Percentiles rank a stretch among this genome's conserved stretches.
Evolutionary conservation across 2,113 vertebrate species (phyloP).

Genomic region (Sturnira hondurensis): DNA sequence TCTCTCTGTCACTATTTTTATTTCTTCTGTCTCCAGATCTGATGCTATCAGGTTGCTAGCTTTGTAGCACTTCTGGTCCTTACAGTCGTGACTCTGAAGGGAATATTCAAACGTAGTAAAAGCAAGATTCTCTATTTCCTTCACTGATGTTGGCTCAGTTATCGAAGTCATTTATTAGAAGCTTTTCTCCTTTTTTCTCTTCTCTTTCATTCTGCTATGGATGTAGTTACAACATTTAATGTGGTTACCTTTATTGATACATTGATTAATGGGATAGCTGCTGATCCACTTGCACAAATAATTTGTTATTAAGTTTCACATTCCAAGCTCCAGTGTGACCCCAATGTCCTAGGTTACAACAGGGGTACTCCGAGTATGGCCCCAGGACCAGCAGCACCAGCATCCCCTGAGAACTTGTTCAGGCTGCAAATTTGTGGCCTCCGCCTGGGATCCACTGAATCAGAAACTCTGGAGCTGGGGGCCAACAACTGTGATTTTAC

Average conservation of each 20-base stretch:
- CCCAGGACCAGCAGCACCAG: neutral
- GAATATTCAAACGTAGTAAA: neutral
- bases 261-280: neutral
- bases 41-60: neutral
- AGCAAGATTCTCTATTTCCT: neutral
- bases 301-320: slow-evolving; percentile 19
- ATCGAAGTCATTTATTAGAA: neutral
- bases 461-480: neutral
- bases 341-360: neutral
- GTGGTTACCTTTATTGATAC: neutral
- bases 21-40: neutral
- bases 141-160: neutral
- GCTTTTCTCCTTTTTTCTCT: neutral
- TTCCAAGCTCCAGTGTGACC: neutral
- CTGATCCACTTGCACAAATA: neutral
- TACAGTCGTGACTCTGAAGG: neutral
- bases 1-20: neutral
- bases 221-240: neutral
- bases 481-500: neutral
- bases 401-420: neutral
- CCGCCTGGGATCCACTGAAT: neutral
- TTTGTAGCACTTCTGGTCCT: neutral
- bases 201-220: neutral
- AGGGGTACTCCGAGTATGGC: neutral
- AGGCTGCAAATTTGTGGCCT: neutral